Percentiles rank a stretch among this genome's conserved stretches.
These are phyloP conservation scores for Holacanthus passer DNA, from an alignment of 2,113 vertebrate genomes.

Conservation along the genomic window DNA sequence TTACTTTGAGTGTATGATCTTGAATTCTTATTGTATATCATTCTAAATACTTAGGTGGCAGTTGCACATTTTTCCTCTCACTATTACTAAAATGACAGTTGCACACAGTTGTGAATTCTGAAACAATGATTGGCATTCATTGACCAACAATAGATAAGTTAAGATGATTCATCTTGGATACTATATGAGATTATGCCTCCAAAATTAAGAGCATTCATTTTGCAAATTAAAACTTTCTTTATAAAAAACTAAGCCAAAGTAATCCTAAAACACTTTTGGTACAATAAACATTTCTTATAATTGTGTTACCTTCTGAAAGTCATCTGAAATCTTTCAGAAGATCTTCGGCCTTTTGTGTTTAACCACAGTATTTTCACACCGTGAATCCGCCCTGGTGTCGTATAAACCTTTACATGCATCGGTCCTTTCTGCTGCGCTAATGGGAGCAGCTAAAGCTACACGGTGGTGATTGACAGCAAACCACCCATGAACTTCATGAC, in stretches of 20 bases:
- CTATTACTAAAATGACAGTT: not conserved
- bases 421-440: constrained; percentile 35
- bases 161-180: constrained; percentile 20
- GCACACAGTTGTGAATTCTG: no score
- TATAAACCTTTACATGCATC: not conserved
- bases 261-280: not conserved
- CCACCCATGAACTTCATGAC: constrained; percentile 74
- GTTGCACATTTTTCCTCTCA: not conserved
- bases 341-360: not conserved
- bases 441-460: constrained; percentile 38
- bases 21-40: not conserved
- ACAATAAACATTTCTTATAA: not conserved
- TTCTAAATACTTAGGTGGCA: not conserved
- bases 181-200: not conserved
- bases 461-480: constrained; percentile 69
- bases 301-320: not conserved
- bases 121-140: not conserved
- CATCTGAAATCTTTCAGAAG: not conserved
- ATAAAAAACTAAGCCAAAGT: not conserved
- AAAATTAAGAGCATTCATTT: no score
- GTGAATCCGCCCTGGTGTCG: not conserved
- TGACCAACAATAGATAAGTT: not conserved
- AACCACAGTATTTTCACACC: not conserved
- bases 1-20: not conserved
- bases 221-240: not conserved